Evolutionary conservation across 2,113 vertebrate genomes (phyloP).

Genomic region (Phyllostomus discolor): DNA sequence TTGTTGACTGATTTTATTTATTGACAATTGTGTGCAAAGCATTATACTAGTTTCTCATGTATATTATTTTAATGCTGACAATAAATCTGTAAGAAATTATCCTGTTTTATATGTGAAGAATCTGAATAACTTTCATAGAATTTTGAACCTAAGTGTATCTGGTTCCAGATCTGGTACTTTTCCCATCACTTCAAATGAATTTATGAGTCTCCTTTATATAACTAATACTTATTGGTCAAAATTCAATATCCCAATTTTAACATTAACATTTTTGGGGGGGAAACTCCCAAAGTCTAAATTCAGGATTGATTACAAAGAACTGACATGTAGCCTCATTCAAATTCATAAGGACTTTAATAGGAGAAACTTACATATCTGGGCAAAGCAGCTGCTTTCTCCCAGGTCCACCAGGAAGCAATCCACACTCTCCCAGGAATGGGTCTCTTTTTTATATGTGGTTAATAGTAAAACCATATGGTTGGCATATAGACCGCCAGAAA

Average conservation of each 20-base stretch:
- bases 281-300: too few relatives aligned
- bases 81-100: not conserved
- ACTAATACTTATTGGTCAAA: not conserved
- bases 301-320: too few relatives aligned
- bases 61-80: constrained; percentile 22
- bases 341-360: too few relatives aligned
- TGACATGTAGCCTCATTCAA: too few relatives aligned
- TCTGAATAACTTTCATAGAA: not conserved
- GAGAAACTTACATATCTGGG: too few relatives aligned
- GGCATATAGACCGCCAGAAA: too few relatives aligned
- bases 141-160: not conserved
- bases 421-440: too few relatives aligned
- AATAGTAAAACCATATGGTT: too few relatives aligned
- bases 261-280: not conserved
- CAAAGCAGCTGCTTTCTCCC: too few relatives aligned
- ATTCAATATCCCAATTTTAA: constrained; percentile 19
- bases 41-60: not conserved
- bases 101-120: not conserved
- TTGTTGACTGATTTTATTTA: constrained; percentile 15
- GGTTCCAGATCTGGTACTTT: not conserved
- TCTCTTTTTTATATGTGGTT: too few relatives aligned
- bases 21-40: not conserved
- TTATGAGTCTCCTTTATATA: constrained; percentile 12
- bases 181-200: not conserved
- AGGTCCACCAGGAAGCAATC: too few relatives aligned